Evolutionary conservation across 2,888 invertebrate genomes (phyloP).

Genomic region (Microplitis deprimator): DNA sequence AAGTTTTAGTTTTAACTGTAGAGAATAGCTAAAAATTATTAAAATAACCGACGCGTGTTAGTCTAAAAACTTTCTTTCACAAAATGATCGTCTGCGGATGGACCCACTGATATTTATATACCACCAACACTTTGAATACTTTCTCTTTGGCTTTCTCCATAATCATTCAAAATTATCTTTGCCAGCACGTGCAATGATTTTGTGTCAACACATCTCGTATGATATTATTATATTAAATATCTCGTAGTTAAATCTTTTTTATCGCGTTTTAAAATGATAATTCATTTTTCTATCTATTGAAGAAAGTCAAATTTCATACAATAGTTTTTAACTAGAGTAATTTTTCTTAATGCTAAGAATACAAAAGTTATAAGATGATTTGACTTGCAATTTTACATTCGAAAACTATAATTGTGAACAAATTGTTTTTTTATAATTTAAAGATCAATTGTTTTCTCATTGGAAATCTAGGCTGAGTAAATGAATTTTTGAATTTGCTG

Average conservation of each 20-base stretch:
- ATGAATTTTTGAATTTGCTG: too few species aligned
- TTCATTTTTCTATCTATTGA: background rate
- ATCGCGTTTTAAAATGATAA: background rate
- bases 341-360: too few species aligned
- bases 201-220: background rate
- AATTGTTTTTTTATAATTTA: too few species aligned
- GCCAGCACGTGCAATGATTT: background rate
- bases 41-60: background rate
- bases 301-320: too few species aligned
- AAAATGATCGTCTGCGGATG: slow-evolving; percentile 32
- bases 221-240: background rate
- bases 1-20: too few species aligned
- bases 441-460: too few species aligned
- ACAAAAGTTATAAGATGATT: too few species aligned
- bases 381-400: too few species aligned
- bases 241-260: background rate
- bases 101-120: slow-evolving; percentile 44
- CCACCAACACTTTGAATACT: slow-evolving; percentile 52
- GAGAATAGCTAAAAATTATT: too few species aligned
- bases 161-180: slow-evolving; percentile 59
- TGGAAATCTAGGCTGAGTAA: too few species aligned
- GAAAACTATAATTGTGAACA: too few species aligned
- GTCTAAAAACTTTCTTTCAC: slow-evolving; percentile 37
- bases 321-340: too few species aligned
- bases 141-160: slow-evolving; percentile 63